Evolutionary conservation across 2,113 vertebrate genomes (phyloP), one percentile per base, ranked within the genome.

Genomic region (Tapirus terrestris): DNA sequence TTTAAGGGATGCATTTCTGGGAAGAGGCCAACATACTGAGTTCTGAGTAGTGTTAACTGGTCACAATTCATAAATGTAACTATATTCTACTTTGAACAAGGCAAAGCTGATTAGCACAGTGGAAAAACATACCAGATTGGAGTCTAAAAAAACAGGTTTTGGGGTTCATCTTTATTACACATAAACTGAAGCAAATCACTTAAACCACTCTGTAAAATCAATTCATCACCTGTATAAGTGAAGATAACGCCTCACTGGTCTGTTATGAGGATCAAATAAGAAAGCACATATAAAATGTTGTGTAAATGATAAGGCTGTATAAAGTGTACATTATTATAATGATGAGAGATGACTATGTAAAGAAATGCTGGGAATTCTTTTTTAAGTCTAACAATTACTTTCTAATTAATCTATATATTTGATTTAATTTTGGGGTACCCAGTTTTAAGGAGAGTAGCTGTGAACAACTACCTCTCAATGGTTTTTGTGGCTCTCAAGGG

Each of bases 201-300:
- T 79, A 96, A 89, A 75, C 79, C 16, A n/a, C 58, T 84, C 39
- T 79, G 20, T 73, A 92, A 89, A 94, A 89, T 70, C 23, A 79
- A 87, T 21, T n/a, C 4, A 56, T 58, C 25, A 56, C 36, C 18
- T 48, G 23, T 70, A 68, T 75, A 91, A 87, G 80, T 11, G 31
- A 36, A 65, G 29, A 82, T 48, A 87, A 65, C 43, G 16, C 5
- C 45, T 77, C 20, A 72, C 0, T 63, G 25, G 21, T 53, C 48
- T 65, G 84, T n/a, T 80, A 3, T 86, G 58, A 94, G 18, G n/a
- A 70, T 81, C 84, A 96, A 92, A 31, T 63, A 61, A 93, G 23
- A 81, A 87, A 87, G 61, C 16, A 53, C 4, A 77, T 29, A 29
- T 27, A 73, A 92, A 83, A 77, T 84, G 27, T 33, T 84, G 48